Conservation (phyloP, 2,888 invertebrate genomes). For the Nematopogon swammerdamellus region DNA sequence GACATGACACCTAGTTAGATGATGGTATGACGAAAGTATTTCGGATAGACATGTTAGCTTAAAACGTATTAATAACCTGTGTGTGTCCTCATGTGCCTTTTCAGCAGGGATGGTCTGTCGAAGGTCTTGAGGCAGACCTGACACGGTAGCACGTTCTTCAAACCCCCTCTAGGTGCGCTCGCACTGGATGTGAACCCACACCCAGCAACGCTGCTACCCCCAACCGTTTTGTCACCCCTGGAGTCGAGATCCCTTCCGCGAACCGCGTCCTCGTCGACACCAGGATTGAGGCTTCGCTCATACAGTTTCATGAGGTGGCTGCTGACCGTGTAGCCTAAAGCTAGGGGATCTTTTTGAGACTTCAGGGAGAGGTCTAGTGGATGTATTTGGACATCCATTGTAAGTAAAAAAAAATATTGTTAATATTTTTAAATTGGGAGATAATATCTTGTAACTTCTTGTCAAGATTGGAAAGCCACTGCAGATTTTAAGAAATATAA, state of each 20-base stretch:
- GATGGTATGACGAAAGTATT: too few species aligned
- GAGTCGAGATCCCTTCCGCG: not conserved
- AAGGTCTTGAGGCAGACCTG: conserved; percentile 65
- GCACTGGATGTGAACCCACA: not conserved
- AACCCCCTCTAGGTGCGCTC: not conserved
- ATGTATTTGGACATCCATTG: conserved; percentile 37
- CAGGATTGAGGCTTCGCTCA: conserved; percentile 26
- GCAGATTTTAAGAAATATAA: too few species aligned
- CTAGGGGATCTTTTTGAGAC: conserved; percentile 15
- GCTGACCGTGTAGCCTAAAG: conserved; percentile 37
- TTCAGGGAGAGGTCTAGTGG: conserved; percentile 40
- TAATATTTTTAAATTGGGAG: too few species aligned
- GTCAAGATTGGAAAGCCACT: too few species aligned
- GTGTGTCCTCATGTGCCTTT: conserved; percentile 65
- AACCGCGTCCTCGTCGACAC: conserved; percentile 17
- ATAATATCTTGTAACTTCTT: too few species aligned
- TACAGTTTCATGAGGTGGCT: conserved; percentile 38
- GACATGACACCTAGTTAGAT: too few species aligned
- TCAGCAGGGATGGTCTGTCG: conserved; percentile 64
- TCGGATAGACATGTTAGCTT: too few species aligned
- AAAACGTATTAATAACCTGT: conserved; percentile 62
- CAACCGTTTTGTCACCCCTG: not conserved
- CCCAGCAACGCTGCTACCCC: too few species aligned
- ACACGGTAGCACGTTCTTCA: conserved; percentile 49
- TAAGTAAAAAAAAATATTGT: conserved; percentile 1